Base-by-base conservation (phyloP, 1,140 invertebrate species). In the Ericerus pela region DNA sequence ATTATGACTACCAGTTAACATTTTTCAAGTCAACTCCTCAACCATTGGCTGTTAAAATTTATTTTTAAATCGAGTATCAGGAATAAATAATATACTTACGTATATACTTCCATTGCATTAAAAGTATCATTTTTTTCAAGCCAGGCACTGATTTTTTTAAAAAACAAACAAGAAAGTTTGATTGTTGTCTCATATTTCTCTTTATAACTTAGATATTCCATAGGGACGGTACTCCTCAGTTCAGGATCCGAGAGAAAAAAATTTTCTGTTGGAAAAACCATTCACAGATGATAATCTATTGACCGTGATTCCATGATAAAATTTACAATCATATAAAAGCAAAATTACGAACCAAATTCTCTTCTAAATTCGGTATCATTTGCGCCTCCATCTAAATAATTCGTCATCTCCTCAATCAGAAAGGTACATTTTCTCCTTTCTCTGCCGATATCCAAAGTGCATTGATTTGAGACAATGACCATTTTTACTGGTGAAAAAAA, bases 101-200 rank as follows among this genome's bases (percentile, higher is more conserved):
- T 59, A 38, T 61, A 66, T 18, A 63, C 30, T 30, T 64, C 61
- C 29, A 64, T 56, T 30, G 59, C 58, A 33, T 59, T 56, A n/a
- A 63, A 61, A 31, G 26, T 47, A 30, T 60, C 60, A 12, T 60
- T 58, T 31, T 55, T 53, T 29, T 60, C 56, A 56, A 61, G 58
- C 58, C 60, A 66, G 51, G 81, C 70, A 43, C 79, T 73, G 14
- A 88, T 77, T 71, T 88, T 82, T 56, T 80, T 72, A 58, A 88
- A 78, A 57, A 88, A 67, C 11, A 76, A 68, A 63, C 79, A 83
- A 28, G 85, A 79, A 69, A 86, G 88, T 37, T 80, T 75, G 1
- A 91, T 66, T n/a, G 82, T 78, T 62, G 86, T 73, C 65, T 88
- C 82, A 69, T 91, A 90, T 56, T 85, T 78, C 65, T 91, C 84